phyloP scores from a whole-genome alignment of 2,113 vertebrate species.

The Grallaria varia region DNA sequence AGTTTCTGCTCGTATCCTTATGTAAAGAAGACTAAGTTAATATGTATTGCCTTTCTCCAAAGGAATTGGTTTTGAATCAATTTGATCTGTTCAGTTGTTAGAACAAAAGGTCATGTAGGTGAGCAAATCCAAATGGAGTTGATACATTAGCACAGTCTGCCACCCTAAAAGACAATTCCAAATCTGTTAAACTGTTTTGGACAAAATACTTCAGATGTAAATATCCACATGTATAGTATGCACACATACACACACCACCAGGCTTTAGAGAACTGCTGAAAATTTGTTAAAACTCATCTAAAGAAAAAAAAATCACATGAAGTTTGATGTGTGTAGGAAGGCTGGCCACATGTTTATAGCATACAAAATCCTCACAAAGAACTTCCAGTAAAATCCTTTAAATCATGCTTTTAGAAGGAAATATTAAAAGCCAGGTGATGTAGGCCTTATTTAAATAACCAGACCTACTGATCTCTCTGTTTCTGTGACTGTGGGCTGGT shows the following conservation, averaged over 20 bases:
- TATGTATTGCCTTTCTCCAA: background rate
- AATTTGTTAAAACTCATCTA: conserved; percentile 16
- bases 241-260: background rate
- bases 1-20: background rate
- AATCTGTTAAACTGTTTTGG: background rate
- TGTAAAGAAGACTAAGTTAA: background rate
- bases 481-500: background rate
- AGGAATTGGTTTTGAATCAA: background rate
- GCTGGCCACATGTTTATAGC: conserved; percentile 1
- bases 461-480: background rate
- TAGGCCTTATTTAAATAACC: background rate
- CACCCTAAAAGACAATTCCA: background rate
- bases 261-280: conserved; percentile 9
- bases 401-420: background rate
- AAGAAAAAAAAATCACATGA: background rate
- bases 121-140: background rate
- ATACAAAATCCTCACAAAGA: conserved; percentile 25
- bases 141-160: background rate
- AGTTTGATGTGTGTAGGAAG: background rate
- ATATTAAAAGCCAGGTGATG: background rate
- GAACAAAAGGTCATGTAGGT: background rate
- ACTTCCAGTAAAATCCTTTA: conserved; percentile 6
- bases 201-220: background rate
- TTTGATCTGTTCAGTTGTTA: background rate
- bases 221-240: background rate